Base-by-base conservation (phyloP, 2,113 vertebrate species). In the Mormyrus lacerda region DNA sequence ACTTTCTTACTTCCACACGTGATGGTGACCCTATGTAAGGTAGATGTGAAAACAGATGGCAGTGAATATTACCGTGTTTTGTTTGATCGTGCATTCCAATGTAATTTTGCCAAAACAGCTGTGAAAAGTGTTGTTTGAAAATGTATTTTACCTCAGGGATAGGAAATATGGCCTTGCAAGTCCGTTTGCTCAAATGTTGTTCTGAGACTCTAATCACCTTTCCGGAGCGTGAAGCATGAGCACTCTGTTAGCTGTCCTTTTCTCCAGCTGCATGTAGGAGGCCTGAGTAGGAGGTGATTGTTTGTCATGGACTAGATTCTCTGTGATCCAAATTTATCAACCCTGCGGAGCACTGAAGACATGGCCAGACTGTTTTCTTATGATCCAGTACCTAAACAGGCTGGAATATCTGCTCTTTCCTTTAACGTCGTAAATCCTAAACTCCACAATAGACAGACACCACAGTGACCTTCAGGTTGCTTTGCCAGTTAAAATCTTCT, bases 241-340 rank as follows among this genome's bases (percentile, higher is more conserved):
- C 7, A 9, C 1, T 2, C n/a, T 51, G 42, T 61, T 58, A 61
- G 11, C 17, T 87, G 17, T 61, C 58, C 21, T 53, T 87, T 53
- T 87, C 85, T 87, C 44, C 15, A 0, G n/a, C 35, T 53, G 13
- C 50, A 39, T 48, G 85, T 87, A 48, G 85, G 85, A 87, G 50
- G n/a, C 50, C 19, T 21, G 85, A 6, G 50, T 19, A 51, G 85
- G 85, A 87, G 31, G 19, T 55, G 86, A 10, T 87, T 61, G 39
- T 61, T 87, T 39, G 15, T 61, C 39, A 61, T 24, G 21, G 7
- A 58, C 15, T 65, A 53, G 35, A 39, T 21, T 87, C 31, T 19
- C 85, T 87, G 42, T 87, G 51, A 65, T 87, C 35, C 19, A 35
- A 61, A 50, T 87, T 87, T 87, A 87, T 58, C 35, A 58, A 87